These are phyloP conservation scores for Champsocephalus gunnari DNA, from an alignment of 2,797 vertebrate species.

Conservation along the genomic window DNA sequence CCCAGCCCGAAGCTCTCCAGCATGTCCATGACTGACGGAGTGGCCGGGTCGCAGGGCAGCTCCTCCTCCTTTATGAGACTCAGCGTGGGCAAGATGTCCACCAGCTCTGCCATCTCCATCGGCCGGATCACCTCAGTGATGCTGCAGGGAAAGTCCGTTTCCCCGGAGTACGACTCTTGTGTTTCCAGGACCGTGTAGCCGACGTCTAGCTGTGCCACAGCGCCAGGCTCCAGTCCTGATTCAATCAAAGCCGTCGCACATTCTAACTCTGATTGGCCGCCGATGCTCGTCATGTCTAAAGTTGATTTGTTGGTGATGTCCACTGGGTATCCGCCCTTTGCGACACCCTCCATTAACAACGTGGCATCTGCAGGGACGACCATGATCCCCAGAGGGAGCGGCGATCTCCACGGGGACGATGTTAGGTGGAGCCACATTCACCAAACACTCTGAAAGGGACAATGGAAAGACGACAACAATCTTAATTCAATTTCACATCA, in stretches of 20 bases:
- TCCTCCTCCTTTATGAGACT: constrained; percentile 73
- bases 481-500: neutral
- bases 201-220: constrained; percentile 53
- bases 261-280: constrained; percentile 55
- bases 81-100: constrained; percentile 73
- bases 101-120: constrained; percentile 76
- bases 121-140: constrained; percentile 72
- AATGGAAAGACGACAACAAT: neutral
- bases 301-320: constrained; percentile 67
- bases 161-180: constrained; percentile 34
- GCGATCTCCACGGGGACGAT: constrained; percentile 42
- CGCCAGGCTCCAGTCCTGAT: constrained; percentile 57
- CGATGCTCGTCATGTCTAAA: constrained; percentile 52
- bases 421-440: constrained; percentile 31
- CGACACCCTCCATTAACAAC: constrained; percentile 61
- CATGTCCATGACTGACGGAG: constrained; percentile 68
- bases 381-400: constrained; percentile 31
- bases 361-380: constrained; percentile 28
- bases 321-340: constrained; percentile 77
- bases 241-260: constrained; percentile 44
- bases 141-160: constrained; percentile 53
- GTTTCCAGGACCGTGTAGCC: constrained; percentile 47
- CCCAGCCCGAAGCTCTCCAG: constrained; percentile 72
- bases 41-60: constrained; percentile 38
- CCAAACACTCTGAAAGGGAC: constrained; percentile 56